phyloP scores from a whole-genome alignment of 2,113 vertebrate genomes.

The Polypterus senegalus region DNA sequence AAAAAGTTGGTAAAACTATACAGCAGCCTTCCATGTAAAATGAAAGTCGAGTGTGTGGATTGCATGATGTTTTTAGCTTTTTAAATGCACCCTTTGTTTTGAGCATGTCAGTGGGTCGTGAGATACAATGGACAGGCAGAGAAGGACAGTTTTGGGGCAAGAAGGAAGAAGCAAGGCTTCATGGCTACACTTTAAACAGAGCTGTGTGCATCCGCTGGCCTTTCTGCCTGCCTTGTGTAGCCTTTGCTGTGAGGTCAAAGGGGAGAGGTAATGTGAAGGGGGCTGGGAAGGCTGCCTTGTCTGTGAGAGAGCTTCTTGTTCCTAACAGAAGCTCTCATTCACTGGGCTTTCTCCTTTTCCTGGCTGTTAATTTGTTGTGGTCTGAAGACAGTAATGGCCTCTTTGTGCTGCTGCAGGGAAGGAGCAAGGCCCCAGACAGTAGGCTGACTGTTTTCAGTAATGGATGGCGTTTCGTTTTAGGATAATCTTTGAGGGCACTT shows the following conservation, averaged over 20 bases:
- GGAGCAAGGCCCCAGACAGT: constrained; percentile 24
- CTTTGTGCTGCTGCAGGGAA: constrained; percentile 30
- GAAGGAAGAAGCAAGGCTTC: no score
- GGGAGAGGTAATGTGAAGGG: constrained; percentile 15
- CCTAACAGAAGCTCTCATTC: constrained; percentile 29
- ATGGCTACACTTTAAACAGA: no score
- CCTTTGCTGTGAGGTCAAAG: background rate
- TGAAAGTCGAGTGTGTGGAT: no score
- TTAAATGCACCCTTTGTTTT: no score
- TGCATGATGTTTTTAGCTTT: no score
- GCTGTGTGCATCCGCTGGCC: no score
- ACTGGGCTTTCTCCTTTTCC: constrained; percentile 24
- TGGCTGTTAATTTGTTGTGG: constrained; percentile 28
- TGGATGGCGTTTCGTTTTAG: constrained; percentile 26
- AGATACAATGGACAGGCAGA: no score
- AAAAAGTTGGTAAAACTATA: no score
- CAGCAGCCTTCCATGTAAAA: no score
- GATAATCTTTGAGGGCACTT: constrained; percentile 28
- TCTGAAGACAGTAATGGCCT: constrained; percentile 24
- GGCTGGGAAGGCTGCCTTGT: constrained; percentile 3
- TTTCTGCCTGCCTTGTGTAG: background rate
- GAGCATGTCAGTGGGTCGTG: no score
- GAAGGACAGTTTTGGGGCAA: no score
- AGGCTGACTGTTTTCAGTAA: constrained; percentile 29
- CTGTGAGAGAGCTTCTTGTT: constrained; percentile 7